Conservation (phyloP, 2,113 vertebrate species). For the Nibea coibor region DNA sequence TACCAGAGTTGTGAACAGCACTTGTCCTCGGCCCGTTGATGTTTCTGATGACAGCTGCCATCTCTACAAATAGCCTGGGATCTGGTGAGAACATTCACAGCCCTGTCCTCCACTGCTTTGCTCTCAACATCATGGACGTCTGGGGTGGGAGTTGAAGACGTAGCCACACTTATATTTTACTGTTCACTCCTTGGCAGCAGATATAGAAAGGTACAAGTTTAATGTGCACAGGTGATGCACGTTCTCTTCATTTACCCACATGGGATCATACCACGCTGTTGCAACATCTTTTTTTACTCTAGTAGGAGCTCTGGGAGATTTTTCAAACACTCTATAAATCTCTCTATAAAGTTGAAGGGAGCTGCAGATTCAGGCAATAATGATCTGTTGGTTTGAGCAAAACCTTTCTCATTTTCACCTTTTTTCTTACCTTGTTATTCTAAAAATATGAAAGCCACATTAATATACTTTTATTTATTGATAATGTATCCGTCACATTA, state of each 20-base stretch:
- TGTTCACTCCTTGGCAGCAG: slow-evolving; percentile 14
- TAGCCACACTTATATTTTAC: slow-evolving; percentile 37
- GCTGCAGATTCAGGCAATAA: background rate
- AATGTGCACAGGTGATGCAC: slow-evolving; percentile 13
- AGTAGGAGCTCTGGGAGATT: no score
- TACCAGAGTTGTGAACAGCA: slow-evolving; percentile 70
- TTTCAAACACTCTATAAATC: no score
- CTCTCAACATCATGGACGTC: slow-evolving; percentile 53
- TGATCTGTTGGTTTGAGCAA: background rate
- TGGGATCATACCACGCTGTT: background rate
- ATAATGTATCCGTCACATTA: background rate
- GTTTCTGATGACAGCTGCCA: slow-evolving; percentile 78
- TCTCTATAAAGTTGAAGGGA: background rate
- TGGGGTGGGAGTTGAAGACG: slow-evolving; percentile 50
- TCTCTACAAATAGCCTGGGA: slow-evolving; percentile 77
- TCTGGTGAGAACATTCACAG: slow-evolving; percentile 78
- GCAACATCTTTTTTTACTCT: no score
- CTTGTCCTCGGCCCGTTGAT: slow-evolving; percentile 68
- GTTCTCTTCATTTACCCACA: slow-evolving; percentile 3
- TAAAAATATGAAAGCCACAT: background rate
- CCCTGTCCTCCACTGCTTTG: slow-evolving; percentile 59
- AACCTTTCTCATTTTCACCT: background rate
- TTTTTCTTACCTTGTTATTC: background rate
- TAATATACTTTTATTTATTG: background rate
- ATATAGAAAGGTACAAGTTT: slow-evolving; percentile 4